Base-by-base conservation (phyloP, 2,113 vertebrate species). In the Dasyurus viverrinus region DNA sequence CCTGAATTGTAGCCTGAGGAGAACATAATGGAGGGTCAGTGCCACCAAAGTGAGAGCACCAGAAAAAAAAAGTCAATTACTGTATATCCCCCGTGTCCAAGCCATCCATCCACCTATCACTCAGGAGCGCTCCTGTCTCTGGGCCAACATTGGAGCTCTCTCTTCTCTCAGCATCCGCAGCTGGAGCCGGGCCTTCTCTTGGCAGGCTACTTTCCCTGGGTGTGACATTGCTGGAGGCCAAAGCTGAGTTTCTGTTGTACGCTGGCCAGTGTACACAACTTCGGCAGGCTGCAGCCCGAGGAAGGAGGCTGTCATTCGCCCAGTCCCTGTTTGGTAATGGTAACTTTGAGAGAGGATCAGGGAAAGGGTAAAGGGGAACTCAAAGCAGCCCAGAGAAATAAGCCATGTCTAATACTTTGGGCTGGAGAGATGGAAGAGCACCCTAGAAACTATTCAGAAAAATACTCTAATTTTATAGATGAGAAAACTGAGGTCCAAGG, bases 171-270 rank as follows among this genome's bases (percentile, higher is more conserved):
- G 42, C 95, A 94, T 3, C 0, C 53, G 0, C 96, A 91, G 94
- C 96, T 94, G 97, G 97, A 92, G 95, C 97, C 52, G 3, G 47
- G 94, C 91, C 96, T 84, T 42, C 92, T 96, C 96, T 97, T 97
- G 98, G 97, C 98, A 97, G 97, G 95, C 97, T 96, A 52, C 95
- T 97, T 97, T 97, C 97, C 97, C 97, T 97, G 98, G 98, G 98
- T 97, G 98, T 98, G 98, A 96, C 97, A 68, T 89, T 89, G 97
- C 98, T 97, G 10, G 3, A 91, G 98, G 97, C 98, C 97, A 97
- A 98, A 96, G 96, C 92, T 98, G 92, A 98, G 97, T 98, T 98
- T 98, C 97, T 98, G 97, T 98, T 98, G 97, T 98, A 96, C 89
- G 94, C 89, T 60, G 98, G 98, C 98, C 98, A 98, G 97, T 93